phyloP scores from a whole-genome alignment of 2,888 invertebrate genomes.

The Ophion obscuratus region DNA sequence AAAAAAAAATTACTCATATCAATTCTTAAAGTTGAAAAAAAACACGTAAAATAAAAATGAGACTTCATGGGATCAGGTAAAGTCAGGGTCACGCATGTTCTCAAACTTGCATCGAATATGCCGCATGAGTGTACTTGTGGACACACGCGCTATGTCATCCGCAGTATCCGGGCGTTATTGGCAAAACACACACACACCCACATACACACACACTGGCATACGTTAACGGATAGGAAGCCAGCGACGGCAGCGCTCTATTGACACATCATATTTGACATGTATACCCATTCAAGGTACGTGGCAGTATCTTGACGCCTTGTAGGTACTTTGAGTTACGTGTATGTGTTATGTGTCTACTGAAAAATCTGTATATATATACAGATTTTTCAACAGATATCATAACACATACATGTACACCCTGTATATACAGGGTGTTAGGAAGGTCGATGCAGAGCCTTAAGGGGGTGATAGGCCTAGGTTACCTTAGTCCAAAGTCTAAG shows the following conservation, averaged over 20 bases:
- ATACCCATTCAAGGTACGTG: conserved; percentile 9
- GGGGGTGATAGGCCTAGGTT: too few species aligned
- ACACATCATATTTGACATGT: conserved; percentile 51
- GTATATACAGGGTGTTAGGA: too few species aligned
- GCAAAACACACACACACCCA: conserved; percentile 34
- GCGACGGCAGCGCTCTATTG: conserved; percentile 41
- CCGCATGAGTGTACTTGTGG: conserved; percentile 12
- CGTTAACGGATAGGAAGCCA: conserved; percentile 20
- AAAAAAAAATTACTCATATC: too few species aligned
- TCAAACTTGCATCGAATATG: conserved; percentile 3
- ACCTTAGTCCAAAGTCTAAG: too few species aligned
- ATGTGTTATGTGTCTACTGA: not conserved
- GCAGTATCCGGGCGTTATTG: conserved; percentile 49
- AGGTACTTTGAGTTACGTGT: not conserved
- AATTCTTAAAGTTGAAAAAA: too few species aligned
- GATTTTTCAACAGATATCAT: too few species aligned
- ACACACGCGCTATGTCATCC: conserved; percentile 32
- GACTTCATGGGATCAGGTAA: too few species aligned
- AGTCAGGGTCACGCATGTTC: too few species aligned
- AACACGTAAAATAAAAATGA: too few species aligned
- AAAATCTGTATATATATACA: not conserved
- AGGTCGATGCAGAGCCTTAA: too few species aligned
- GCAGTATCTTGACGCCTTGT: conserved; percentile 20
- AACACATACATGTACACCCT: too few species aligned
- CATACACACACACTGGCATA: not conserved